These are phyloP conservation scores for Dipodomys spectabilis DNA, from an alignment of 2,113 vertebrate genomes.

Conservation along the genomic window DNA sequence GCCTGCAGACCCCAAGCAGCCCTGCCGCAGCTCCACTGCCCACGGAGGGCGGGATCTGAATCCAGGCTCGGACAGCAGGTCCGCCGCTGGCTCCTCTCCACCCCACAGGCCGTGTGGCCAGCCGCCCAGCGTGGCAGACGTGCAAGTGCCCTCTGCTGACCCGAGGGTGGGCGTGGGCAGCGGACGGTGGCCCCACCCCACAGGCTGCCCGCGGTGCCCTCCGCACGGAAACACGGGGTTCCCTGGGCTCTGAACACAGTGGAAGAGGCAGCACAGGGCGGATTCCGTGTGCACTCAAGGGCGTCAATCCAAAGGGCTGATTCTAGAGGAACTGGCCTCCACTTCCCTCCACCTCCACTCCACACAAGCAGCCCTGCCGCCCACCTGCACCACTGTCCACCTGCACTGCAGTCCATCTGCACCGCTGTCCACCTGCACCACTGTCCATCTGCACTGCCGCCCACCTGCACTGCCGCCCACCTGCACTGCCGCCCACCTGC, in stretches of 20 bases:
- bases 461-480: too few relatives aligned
- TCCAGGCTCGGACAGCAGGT: background rate
- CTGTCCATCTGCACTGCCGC: too few relatives aligned
- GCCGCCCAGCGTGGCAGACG: too few relatives aligned
- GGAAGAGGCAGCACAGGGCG: background rate
- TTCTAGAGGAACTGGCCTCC: background rate
- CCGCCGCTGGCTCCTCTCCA: background rate
- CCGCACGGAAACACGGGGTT: too few relatives aligned
- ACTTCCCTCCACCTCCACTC: background rate
- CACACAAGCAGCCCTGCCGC: too few relatives aligned
- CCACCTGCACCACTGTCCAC: background rate
- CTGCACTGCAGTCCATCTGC: too few relatives aligned
- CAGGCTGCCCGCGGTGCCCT: too few relatives aligned
- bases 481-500: too few relatives aligned
- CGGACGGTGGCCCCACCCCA: background rate
- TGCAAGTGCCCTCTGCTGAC: too few relatives aligned
- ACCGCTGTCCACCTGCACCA: too few relatives aligned
- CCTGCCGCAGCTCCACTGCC: background rate
- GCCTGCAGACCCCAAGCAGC: background rate
- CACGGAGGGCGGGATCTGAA: background rate
- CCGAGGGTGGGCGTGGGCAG: background rate
- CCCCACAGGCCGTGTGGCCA: background rate
- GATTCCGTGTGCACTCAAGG: background rate
- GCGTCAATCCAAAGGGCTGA: background rate
- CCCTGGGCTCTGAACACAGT: background rate